Evolutionary conservation across 1,140 invertebrate genomes (phyloP), one percentile per base, ranked within the genome.

Genomic region (Sogatella furcifera): DNA sequence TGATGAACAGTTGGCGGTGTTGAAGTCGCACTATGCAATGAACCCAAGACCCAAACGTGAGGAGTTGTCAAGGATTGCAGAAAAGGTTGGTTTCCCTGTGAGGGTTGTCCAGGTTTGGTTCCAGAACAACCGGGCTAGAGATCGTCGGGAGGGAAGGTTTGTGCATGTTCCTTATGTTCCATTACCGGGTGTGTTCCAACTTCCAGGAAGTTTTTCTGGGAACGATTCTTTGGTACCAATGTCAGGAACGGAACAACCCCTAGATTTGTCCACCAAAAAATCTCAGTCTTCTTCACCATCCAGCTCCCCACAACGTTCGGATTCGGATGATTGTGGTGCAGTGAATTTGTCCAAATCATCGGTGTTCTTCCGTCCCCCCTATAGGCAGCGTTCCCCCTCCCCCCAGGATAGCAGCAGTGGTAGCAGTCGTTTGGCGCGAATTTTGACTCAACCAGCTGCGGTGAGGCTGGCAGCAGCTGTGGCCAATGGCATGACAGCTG

Each of bases 81-180:
- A 92, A 41, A 85, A 88, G 65, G 88, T 97, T 55, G 88, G 90
- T 28, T 88, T 97, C 65, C 84, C 93, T 31, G 90, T 93, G 38
- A 80, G 95, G 52, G 95, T 98, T 3, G 93, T 98, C 6, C 95
- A 97, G 76, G 89, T 91, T 4, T 98, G 96, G 95, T 98, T 98
- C 73, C 96, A 98, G 78, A 98, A 98, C 74, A 95, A 92, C 66
- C 81, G 95, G 57, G 95, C 95, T 0, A 81, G 95, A 38, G 92
- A 96, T 70, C 82, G 93, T 28, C 80, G 91, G 64, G 85, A 86
- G 68, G 84, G 83, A 9, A 74, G 83, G 57, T 76, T 84, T 17
- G 76, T 78, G 19, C 70, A 81, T 43, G 73, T 82, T 31, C 78
- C 78, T 4, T 77, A 80, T 44, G 56, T 54, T 58, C 64, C 69